Base-by-base conservation (phyloP, 1,140 invertebrate species). In the Leucophenga varia region DNA sequence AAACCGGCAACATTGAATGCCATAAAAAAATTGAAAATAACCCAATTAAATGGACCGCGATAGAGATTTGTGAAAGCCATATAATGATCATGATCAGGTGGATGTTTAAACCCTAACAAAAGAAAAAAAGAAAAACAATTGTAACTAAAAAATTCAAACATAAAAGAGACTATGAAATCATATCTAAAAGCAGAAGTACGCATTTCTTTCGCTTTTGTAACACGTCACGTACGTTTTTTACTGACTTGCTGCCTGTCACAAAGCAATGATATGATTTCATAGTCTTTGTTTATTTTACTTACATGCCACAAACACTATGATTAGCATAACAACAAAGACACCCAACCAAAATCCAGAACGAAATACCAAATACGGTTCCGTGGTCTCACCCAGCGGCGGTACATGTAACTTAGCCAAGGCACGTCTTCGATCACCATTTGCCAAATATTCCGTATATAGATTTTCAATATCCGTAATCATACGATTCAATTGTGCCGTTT, bases 361-460 rank as follows among this genome's bases (percentile, higher is more conserved):
- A 61, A 87, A 88, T 6, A 83, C 84, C 2, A 80, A 83, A 76
- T 76, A 78, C 1, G 82, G 79, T 7, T 79, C 79, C 60, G 83
- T 78, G 54, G 80, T 77, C 51, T 87, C 83, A 8, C 82, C 84
- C 28, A 89, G 57, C 2, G 86, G 86, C 4, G 87, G 87, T 1
- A 89, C 87, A 30, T 86, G 68, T 5, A 89, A 67, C 47, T 83
- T 76, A 61, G 85, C 85, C 86, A 89, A 89, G 1, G 86, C 87
- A 52, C 79, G 82, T 49, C 80, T 76, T 9, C 87, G 70, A 72
- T 90, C 80, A 8, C 87, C 87, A 37, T 77, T 76, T 57, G 89
- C 84, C 25, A 90, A 67, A 38, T 86, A 79, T 25, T 74, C 72
- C 0, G 85, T 90, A 25, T 87, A 82, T 21, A 71, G 57, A 21